Conservation (phyloP, 2,888 invertebrate genomes). For the Acanthosepion esculentum region DNA sequence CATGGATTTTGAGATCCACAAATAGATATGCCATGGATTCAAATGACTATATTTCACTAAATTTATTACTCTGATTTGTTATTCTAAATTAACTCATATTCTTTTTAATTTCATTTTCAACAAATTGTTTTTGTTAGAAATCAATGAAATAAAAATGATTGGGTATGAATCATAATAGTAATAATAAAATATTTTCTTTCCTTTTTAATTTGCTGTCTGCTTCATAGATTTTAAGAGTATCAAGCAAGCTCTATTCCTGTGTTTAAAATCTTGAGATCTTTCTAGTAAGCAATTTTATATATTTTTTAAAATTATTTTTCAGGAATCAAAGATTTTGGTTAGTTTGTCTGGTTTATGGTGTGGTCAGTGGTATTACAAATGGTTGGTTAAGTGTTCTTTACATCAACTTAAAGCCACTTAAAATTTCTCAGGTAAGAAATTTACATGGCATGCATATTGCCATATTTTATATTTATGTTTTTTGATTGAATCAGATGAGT, state of each 20-base stretch:
- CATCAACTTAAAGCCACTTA: conserved; percentile 64
- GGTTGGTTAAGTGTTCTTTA: conserved; percentile 67
- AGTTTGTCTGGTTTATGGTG: conserved; percentile 60
- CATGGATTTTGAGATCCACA: no score
- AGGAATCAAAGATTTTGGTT: conserved; percentile 65
- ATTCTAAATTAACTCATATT: no score
- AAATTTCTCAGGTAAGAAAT: conserved; percentile 58
- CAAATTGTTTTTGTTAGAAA: no score
- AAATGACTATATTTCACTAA: no score
- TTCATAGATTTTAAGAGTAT: neutral
- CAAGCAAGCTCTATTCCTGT: neutral
- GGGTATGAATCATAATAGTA: neutral
- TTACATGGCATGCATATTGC: neutral
- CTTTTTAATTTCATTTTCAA: no score
- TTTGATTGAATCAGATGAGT: neutral
- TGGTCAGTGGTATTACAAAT: conserved; percentile 63
- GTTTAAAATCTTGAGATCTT: neutral
- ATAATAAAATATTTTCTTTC: no score
- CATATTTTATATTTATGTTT: neutral
- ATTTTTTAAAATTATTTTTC: conserved; percentile 45
- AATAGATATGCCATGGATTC: no score
- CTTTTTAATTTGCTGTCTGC: neutral
- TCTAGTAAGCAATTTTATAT: neutral
- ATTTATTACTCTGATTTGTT: no score
- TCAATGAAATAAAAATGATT: neutral